A percentile compares a stretch with the other conserved stretches of the same genome.
These are phyloP conservation scores for Acanthosepion lycidas DNA, from an alignment of 2,888 invertebrate genomes.

Conservation along the genomic window DNA sequence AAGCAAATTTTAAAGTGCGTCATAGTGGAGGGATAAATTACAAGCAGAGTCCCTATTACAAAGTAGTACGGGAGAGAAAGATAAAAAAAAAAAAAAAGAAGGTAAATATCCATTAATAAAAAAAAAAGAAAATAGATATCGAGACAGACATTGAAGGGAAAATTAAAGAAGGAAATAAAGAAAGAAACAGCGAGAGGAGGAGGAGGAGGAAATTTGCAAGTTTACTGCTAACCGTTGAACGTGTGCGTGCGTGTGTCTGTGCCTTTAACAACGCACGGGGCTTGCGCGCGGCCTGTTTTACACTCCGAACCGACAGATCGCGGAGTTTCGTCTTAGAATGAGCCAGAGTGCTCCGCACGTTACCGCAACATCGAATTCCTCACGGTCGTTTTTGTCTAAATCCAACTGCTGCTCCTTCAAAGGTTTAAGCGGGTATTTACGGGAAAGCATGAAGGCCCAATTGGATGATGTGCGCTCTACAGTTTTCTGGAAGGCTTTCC, in stretches of 20 bases:
- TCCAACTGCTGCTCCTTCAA: slow-evolving; percentile 8
- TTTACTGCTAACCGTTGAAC: background rate
- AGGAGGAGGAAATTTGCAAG: background rate
- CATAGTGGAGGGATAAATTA: background rate
- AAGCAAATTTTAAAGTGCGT: background rate
- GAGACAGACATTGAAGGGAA: no score
- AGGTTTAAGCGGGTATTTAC: background rate
- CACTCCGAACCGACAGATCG: background rate
- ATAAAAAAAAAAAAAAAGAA: background rate
- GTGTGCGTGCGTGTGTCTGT: background rate
- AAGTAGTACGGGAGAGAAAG: background rate
- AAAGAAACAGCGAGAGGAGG: no score
- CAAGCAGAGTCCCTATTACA: background rate
- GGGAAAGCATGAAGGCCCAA: slow-evolving; percentile 48
- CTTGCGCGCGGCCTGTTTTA: background rate
- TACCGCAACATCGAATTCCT: background rate
- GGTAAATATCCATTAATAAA: background rate
- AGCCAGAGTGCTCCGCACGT: slow-evolving; percentile 20
- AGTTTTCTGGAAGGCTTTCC: slow-evolving; percentile 59
- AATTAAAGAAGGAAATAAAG: no score
- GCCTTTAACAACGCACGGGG: background rate
- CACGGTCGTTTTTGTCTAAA: background rate
- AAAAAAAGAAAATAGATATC: no score
- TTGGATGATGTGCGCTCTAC: slow-evolving; percentile 58
- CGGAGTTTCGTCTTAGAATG: background rate